Evolutionary conservation across 2,888 invertebrate species (phyloP).

Genomic region (Elmis aenea): DNA sequence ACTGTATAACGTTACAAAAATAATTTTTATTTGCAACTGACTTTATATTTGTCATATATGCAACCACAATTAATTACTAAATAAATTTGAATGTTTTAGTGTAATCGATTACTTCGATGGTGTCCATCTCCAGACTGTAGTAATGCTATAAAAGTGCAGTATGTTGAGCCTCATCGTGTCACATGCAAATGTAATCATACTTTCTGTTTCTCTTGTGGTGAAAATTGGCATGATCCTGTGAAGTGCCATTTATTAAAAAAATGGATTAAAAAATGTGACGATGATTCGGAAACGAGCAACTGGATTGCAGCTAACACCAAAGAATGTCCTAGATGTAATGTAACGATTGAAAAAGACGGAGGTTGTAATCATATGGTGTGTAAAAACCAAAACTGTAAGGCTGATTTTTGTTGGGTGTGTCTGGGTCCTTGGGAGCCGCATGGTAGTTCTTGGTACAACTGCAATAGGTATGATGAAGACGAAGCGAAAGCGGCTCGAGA

Average conservation of each 20-base stretch:
- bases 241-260: conserved; percentile 86
- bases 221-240: conserved; percentile 98
- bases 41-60: too few relatives aligned
- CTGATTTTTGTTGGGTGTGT: conserved; percentile 99
- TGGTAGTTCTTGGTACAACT: conserved; percentile 97
- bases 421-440: conserved; percentile 98
- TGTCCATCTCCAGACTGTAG: conserved; percentile 98
- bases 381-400: conserved; percentile 96
- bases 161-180: conserved; percentile 86
- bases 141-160: conserved; percentile 87
- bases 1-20: too few relatives aligned
- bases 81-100: conserved; percentile 62
- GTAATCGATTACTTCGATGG: conserved; percentile 94
- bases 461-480: conserved; percentile 93
- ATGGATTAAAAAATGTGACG: conserved; percentile 99
- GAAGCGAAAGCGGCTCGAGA: conserved; percentile 94
- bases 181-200: conserved; percentile 88
- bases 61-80: too few relatives aligned
- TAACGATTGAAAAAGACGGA: conserved; percentile 94
- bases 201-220: conserved; percentile 95
- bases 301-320: conserved; percentile 99
- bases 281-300: conserved; percentile 97
- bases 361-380: conserved; percentile 99
- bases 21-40: too few relatives aligned
- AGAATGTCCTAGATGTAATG: conserved; percentile 97